phyloP scores from a whole-genome alignment of 1,140 invertebrate genomes.

The Drosophila pruinosa region DNA sequence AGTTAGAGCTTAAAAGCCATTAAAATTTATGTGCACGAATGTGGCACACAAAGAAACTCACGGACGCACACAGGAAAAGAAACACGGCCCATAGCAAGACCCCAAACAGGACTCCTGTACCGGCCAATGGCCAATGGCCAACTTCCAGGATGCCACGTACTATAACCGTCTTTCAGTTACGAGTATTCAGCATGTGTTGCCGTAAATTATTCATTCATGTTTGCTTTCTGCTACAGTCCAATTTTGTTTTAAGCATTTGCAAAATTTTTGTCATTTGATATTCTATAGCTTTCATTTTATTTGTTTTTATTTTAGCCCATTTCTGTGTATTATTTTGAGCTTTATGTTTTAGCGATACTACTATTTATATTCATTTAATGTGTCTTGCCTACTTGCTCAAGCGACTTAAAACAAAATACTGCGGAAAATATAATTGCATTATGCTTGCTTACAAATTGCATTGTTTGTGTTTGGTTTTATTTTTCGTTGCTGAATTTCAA shows the following conservation, averaged over 20 bases:
- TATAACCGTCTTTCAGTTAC: slow-evolving; percentile 45
- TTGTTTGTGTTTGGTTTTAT: slow-evolving; percentile 21
- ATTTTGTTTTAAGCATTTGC: slow-evolving; percentile 36
- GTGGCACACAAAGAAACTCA: slow-evolving; percentile 17
- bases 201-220: slow-evolving; percentile 64
- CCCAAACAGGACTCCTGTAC: not conserved
- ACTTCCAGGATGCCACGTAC: slow-evolving; percentile 10
- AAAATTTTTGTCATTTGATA: slow-evolving; percentile 40
- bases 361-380: slow-evolving; percentile 34
- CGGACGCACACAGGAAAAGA: not conserved
- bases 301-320: not conserved
- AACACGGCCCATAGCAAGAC: not conserved
- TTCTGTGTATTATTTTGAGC: not conserved
- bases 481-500: slow-evolving; percentile 48
- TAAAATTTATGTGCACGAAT: slow-evolving; percentile 71
- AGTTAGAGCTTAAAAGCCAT: slow-evolving; percentile 65
- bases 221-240: slow-evolving; percentile 27
- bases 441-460: slow-evolving; percentile 58
- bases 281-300: slow-evolving; percentile 44
- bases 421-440: slow-evolving; percentile 49
- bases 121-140: slow-evolving; percentile 39
- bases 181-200: slow-evolving; percentile 44
- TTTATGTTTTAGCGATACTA: no score
- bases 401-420: slow-evolving; percentile 10
- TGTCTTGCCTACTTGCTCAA: not conserved